These are phyloP conservation scores for Zelleria hepariella DNA, from an alignment of 2,888 invertebrate species.

Conservation along the genomic window DNA sequence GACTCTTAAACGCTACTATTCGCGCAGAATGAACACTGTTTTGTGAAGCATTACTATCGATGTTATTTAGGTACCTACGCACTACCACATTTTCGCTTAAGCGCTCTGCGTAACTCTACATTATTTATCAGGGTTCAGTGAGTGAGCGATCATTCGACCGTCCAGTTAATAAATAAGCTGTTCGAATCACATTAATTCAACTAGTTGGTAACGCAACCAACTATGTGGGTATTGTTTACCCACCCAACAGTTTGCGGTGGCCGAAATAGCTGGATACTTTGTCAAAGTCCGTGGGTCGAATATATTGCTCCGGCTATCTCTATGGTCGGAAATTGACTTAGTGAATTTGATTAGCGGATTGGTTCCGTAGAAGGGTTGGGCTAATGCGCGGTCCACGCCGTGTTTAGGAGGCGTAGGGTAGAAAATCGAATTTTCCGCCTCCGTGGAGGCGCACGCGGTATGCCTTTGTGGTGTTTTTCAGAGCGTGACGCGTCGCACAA, in stretches of 20 bases:
- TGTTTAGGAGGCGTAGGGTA: conserved; percentile 52
- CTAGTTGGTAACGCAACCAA: background rate
- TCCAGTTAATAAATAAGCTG: background rate
- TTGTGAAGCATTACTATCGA: background rate
- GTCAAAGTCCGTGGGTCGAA: conserved; percentile 2
- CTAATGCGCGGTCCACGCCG: conserved; percentile 29
- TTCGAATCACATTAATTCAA: background rate
- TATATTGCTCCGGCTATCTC: conserved; percentile 40
- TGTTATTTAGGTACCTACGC: background rate
- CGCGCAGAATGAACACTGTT: background rate
- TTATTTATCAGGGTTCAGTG: background rate
- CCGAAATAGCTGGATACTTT: conserved; percentile 3
- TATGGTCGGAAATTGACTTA: conserved; percentile 51
- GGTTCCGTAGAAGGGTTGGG: conserved; percentile 54
- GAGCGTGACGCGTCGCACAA: conserved; percentile 44
- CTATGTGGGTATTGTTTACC: background rate
- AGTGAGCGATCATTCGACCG: background rate
- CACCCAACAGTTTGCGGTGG: background rate
- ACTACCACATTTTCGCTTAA: too few relatives aligned
- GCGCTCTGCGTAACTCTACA: too few relatives aligned
- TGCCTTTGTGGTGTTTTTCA: conserved; percentile 45
- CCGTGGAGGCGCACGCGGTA: conserved; percentile 30
- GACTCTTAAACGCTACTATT: background rate
- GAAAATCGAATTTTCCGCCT: conserved; percentile 67
- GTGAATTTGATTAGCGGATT: conserved; percentile 60